Percentiles rank a stretch among this genome's conserved stretches.
These are phyloP conservation scores for Hypsibius dujardini DNA, from an alignment of 1,140 invertebrate species.

Conservation along the genomic window DNA sequence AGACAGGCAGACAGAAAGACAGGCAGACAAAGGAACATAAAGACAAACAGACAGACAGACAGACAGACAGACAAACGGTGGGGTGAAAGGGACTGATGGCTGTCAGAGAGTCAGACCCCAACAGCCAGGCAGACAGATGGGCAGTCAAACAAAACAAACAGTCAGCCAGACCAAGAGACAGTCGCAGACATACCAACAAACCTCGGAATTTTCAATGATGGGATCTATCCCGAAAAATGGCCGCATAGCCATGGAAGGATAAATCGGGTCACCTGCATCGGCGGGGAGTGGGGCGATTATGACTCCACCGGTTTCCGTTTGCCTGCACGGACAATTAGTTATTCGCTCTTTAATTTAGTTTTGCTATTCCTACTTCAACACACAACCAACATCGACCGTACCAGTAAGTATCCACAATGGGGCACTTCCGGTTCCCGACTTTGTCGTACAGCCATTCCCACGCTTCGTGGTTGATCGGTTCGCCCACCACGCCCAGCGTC, in stretches of 20 bases:
- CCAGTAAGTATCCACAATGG: conserved; percentile 40
- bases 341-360: too few species aligned
- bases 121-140: too few species aligned
- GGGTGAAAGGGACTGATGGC: too few species aligned
- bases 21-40: too few species aligned
- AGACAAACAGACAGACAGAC: too few species aligned
- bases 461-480: conserved; percentile 41
- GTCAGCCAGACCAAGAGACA: conserved; percentile 14
- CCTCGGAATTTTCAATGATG: conserved; percentile 33
- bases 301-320: conserved; percentile 38
- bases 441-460: conserved; percentile 41
- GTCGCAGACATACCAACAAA: conserved; percentile 11
- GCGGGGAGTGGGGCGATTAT: conserved; percentile 37
- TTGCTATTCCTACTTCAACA: too few species aligned
- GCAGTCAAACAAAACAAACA: conserved; percentile 22
- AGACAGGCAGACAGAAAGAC: too few species aligned
- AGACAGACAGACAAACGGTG: too few species aligned
- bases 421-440: conserved; percentile 36
- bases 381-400: too few species aligned
- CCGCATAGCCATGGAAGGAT: conserved; percentile 37
- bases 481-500: conserved; percentile 39
- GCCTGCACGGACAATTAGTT: too few species aligned
- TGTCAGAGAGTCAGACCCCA: too few species aligned
- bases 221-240: conserved; percentile 38
- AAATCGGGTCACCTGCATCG: conserved; percentile 32